Evolutionary conservation across 2,888 invertebrate species (phyloP), one percentile per base, ranked within the genome.

Genomic region (Ophion obscuratus): DNA sequence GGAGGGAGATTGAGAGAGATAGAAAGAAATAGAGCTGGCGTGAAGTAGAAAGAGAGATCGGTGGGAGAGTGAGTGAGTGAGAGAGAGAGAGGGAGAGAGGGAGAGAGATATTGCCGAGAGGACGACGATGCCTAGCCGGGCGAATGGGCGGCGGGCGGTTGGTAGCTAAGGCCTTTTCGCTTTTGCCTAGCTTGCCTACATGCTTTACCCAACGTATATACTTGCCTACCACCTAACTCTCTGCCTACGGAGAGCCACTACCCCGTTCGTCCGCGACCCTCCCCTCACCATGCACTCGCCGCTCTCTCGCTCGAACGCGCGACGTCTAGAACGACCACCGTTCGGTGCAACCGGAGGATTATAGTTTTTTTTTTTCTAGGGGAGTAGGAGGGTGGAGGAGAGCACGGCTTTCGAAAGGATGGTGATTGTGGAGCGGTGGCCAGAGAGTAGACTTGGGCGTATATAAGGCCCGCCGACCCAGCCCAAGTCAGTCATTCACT

Each of bases 401-500:
- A 83, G 88, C 88, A 82, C 82, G 92, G 93, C 94, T 94, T 94
- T 94, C 94, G 94, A 94, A 94, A 94, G 94, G 94, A 94, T 93
- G 93, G 94, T 93, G 94, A 94, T 94, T 93, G 88, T 88, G 87
- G 87, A 88, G 89, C 92, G 81, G 93, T 92, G 92, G 93, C 91
- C 91, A 92, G 92, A 91, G 92, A 92, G 93, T 88, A 88, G 91
- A 94, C 92, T 93, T 94, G 92, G 93, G 93, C 92, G 94, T 94
- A 94, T 94, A 94, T 93, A 94, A 94, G 92, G 93, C 93, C 92
- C 91, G 90, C 90, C 91, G 91, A 90, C 93, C 93, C 91, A 91
- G 92, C 92, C 94, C 92, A 94, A 94, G 93, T 93, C 94, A 94
- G 94, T 94, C 94, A 94, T 93, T 94, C 94, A 94, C 93, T 92